Evolutionary conservation across 1,140 invertebrate species (phyloP).

Genomic region (Lordiphosa collinella): DNA sequence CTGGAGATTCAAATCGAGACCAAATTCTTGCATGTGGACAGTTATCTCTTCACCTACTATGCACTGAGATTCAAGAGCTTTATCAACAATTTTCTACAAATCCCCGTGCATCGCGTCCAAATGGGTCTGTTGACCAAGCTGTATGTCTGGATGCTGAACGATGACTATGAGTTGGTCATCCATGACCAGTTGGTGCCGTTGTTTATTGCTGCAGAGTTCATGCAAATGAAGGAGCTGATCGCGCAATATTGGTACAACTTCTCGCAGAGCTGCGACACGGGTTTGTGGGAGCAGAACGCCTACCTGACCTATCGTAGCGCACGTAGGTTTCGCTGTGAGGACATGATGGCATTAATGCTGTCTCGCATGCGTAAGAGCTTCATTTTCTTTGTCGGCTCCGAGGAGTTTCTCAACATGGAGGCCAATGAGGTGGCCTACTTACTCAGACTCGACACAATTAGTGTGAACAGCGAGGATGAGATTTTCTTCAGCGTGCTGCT

Average conservation of each 20-base stretch:
- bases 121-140: conserved; percentile 11
- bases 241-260: conserved; percentile 22
- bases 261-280: not conserved
- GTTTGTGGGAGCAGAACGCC: conserved; percentile 23
- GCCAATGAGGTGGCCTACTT: conserved; percentile 9
- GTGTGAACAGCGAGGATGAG: conserved; percentile 47
- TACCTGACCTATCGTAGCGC: conserved; percentile 7
- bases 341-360: conserved; percentile 22
- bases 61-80: not conserved
- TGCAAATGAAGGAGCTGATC: conserved; percentile 8
- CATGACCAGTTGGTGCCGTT: conserved; percentile 2
- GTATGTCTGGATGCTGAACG: conserved; percentile 34
- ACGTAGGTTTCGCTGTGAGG: not conserved
- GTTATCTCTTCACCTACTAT: conserved; percentile 18
- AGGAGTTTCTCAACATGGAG: conserved; percentile 17
- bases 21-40: conserved; percentile 16
- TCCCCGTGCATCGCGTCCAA: conserved; percentile 8
- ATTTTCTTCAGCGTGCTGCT: conserved; percentile 26
- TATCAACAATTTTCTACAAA: not conserved
- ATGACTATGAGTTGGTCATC: not conserved
- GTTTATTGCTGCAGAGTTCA: conserved; percentile 10
- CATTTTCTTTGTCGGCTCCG: conserved; percentile 17
- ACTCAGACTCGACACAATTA: conserved; percentile 14
- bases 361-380: conserved; percentile 19
- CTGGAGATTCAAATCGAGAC: conserved; percentile 29